Evolutionary conservation across 2,888 invertebrate genomes (phyloP), one percentile per base, ranked within the genome.

Genomic region (Laspeyria flexula): DNA sequence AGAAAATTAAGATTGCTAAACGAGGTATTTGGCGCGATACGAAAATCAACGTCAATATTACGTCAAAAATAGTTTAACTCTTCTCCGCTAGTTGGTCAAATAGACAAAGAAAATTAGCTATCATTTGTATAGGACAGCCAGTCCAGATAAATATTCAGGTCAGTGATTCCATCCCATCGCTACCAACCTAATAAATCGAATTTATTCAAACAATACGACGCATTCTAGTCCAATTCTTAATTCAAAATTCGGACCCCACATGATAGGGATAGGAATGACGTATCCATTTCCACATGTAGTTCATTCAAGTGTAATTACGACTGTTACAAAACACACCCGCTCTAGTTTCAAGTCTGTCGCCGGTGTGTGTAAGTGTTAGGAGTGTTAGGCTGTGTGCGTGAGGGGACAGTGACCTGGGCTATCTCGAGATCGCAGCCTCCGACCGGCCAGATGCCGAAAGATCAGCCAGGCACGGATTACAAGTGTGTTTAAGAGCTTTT

Each of bases 381-480:
- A n/a, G 72, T 56, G 47, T 31, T 55, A 45, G 40, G 43, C 38
- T 52, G 79, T 77, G 81, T 79, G 81, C 67, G 85, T 81, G 78
- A 48, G 85, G 82, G 87, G 88, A 84, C 90, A 89, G 77, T 90
- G 91, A 91, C 90, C 91, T 79, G 84, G 72, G 79, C 84, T 88
- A 89, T 90, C 89, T 83, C 67, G 73, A 79, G 88, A 90, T 90
- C 90, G 85, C 90, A 90, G 91, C 91, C 91, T 90, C 90, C 90
- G 89, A 90, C 90, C 90, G 88, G 84, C 81, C 88, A 87, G 89
- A 90, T 89, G 90, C 91, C 91, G 88, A 90, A 90, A 91, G 86
- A 90, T 81, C 81, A 78, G 79, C 72, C 90, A 88, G 90, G 85
- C 62, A 51, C 78, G 86, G 53, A 88, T 66, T 85, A 12, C 51